phyloP scores from a whole-genome alignment of 1,140 invertebrate genomes.

The Hormaphis cornu region DNA sequence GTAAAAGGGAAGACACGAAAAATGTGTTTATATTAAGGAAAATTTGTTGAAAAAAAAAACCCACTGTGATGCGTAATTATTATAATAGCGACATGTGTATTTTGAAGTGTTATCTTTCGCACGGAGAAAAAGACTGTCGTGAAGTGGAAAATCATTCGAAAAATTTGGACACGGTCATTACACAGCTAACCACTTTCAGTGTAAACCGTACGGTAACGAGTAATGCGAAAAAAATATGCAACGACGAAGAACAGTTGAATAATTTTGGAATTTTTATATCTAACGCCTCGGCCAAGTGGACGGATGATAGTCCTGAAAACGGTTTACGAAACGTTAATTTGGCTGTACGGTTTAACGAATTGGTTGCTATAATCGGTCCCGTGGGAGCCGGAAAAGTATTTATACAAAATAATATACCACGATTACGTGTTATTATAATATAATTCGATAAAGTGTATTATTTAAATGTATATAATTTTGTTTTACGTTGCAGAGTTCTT shows the following conservation, averaged over 20 bases:
- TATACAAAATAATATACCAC: slow-evolving; percentile 41
- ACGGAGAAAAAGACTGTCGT: slow-evolving; percentile 48
- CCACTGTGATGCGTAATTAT: too few relatives aligned
- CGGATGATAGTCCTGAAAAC: slow-evolving; percentile 45
- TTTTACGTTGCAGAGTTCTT: background rate
- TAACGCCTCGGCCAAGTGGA: slow-evolving; percentile 55
- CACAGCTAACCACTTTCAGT: too few relatives aligned
- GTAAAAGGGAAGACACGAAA: too few relatives aligned
- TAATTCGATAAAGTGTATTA: background rate
- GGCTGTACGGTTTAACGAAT: slow-evolving; percentile 51
- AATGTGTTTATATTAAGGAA: too few relatives aligned
- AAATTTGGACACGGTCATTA: background rate
- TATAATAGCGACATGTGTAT: too few relatives aligned
- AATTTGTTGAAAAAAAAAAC: too few relatives aligned
- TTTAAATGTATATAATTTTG: too few relatives aligned
- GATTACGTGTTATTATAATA: background rate
- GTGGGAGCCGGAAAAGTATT: slow-evolving; percentile 69
- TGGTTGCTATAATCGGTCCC: slow-evolving; percentile 68
- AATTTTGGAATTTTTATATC: slow-evolving; percentile 42
- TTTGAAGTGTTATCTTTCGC: slow-evolving; percentile 57
- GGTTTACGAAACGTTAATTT: slow-evolving; percentile 56
- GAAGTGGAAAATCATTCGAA: background rate
- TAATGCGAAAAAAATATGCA: background rate
- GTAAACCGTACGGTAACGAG: too few relatives aligned
- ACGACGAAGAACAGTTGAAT: slow-evolving; percentile 47